Base-by-base conservation (phyloP, 1,140 invertebrate genomes). In the Halesus radiatus region DNA sequence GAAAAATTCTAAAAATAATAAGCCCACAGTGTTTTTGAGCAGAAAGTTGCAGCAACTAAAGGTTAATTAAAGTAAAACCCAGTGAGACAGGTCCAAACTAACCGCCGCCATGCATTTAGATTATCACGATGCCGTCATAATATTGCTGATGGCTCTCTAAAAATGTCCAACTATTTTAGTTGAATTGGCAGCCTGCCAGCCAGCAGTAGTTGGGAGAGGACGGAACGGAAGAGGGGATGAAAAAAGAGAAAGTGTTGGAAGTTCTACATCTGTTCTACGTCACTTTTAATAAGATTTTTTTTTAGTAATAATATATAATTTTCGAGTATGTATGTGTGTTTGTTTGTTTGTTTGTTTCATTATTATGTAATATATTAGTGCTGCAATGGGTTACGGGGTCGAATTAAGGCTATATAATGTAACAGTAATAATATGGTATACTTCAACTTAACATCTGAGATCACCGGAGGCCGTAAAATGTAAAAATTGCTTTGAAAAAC, bases 131-230 rank as follows among this genome's bases (percentile, higher is more conserved):
- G 54, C 78, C 81, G 73, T 80, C 81, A 83, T 79, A 80, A 83
- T 83, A 83, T 80, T 83, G 68, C 77, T 80, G 75, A 80, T 80
- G 82, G 76, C 66, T 80, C 80, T 83, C 82, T 83, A 83, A 83
- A 83, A 83, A 83, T 83, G 82, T 79, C 80, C 66, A 80, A 83
- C 82, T 83, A 83, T 83, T 83, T 83, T 68, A 81, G 82, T 81
- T 29, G 60, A 80, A 18, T 77, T 83, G 82, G 82, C 77, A 20
- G 16, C 18, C 18, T 74, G 82, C 82, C 82, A 77, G 53, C 56
- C 54, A 29, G 37, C 50, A 58, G 52, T 22, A 20, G 50, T 45
- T 20, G 29, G 32, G n/a, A 18, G 54, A 20, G 72, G 26, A 53
- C 64, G 45, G 52, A 75, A n/a, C 3, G 52, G 29, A 54, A 3